phyloP scores from a whole-genome alignment of 2,888 invertebrate genomes.

The Taphrorychus bicolor region DNA sequence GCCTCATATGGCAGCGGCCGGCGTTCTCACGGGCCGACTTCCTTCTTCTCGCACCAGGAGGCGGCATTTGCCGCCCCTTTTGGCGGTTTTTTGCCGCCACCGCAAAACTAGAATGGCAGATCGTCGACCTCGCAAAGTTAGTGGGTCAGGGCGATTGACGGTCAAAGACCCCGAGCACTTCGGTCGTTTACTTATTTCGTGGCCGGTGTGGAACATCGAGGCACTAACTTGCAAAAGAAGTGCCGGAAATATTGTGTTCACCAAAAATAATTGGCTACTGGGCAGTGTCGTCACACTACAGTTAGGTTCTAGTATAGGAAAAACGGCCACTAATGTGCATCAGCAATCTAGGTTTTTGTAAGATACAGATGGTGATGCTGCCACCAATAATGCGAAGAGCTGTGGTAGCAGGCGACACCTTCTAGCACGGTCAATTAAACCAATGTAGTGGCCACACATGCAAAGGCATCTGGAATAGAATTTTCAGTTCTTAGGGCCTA shows the following conservation, averaged over 20 bases:
- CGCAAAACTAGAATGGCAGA: conserved; percentile 60
- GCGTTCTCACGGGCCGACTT: conserved; percentile 41
- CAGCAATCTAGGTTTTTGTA: neutral
- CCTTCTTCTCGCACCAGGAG: conserved; percentile 35
- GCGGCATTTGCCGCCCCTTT: conserved; percentile 38
- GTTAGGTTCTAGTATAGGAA: conserved; percentile 3
- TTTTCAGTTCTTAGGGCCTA: conserved; percentile 37
- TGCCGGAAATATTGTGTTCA: conserved; percentile 31
- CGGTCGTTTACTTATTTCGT: conserved; percentile 57
- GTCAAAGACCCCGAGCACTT: conserved; percentile 54
- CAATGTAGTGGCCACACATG: conserved; percentile 10
- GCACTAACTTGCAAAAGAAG: conserved; percentile 33
- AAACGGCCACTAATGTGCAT: neutral
- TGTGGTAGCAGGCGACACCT: neutral
- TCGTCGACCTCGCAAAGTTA: conserved; percentile 61
- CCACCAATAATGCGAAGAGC: neutral
- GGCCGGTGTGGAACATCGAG: conserved; percentile 31
- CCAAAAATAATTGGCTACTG: conserved; percentile 23
- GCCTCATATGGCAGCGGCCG: conserved; percentile 38
- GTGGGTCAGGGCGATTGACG: conserved; percentile 60
- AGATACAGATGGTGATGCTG: neutral
- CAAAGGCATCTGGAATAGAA: conserved; percentile 29
- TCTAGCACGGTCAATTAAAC: conserved; percentile 30
- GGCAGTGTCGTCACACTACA: conserved; percentile 17
- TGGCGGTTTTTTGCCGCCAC: conserved; percentile 35